Evolutionary conservation across 1,140 invertebrate genomes (phyloP).

Genomic region (Lepidurus apus): DNA sequence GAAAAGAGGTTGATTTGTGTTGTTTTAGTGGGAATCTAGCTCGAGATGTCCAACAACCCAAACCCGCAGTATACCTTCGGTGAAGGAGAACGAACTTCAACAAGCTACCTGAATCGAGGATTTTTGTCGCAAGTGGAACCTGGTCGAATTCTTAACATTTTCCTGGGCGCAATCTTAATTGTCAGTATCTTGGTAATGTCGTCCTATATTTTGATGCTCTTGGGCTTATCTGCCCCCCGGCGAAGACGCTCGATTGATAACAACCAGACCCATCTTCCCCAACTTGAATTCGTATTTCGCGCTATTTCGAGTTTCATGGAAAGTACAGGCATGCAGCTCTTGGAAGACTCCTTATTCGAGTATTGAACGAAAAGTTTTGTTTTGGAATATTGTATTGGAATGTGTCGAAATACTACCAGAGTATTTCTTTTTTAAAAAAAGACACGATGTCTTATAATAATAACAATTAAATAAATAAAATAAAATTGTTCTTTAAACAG

Average conservation of each 20-base stretch:
- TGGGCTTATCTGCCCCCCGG: constrained; percentile 24
- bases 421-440: background rate
- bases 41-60: background rate
- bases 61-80: background rate
- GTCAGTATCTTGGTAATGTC: constrained; percentile 16
- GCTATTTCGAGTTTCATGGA: background rate
- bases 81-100: background rate
- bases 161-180: constrained; percentile 26
- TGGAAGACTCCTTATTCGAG: background rate
- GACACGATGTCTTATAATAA: background rate
- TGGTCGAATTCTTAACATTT: constrained; percentile 32
- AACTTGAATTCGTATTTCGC: background rate
- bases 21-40: background rate
- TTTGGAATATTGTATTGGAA: constrained; percentile 5
- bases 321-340: background rate
- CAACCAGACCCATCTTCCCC: background rate
- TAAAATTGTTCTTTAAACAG: background rate
- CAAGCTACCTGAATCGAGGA: background rate
- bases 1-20: background rate
- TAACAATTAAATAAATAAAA: constrained; percentile 23
- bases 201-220: constrained; percentile 28
- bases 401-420: constrained; percentile 17
- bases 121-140: constrained; percentile 23
- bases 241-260: constrained; percentile 13
- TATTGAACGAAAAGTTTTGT: background rate